Percentiles rank a stretch among this genome's conserved stretches.
Evolutionary conservation across 2,888 invertebrate genomes (phyloP).

Genomic region (Volucella inflata): DNA sequence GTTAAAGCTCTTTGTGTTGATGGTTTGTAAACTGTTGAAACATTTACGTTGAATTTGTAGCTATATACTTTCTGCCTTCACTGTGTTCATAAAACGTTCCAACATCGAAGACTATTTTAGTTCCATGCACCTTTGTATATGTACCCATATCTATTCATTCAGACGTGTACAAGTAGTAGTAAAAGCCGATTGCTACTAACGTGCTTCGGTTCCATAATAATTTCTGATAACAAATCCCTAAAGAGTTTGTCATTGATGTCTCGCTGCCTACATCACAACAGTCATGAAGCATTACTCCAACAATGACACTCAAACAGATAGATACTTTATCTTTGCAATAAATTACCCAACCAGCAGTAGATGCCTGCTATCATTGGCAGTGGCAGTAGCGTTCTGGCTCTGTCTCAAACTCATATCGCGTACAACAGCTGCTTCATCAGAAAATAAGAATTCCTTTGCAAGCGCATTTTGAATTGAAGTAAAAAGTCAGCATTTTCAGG

Average conservation of each 20-base stretch:
- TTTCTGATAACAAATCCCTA: slow-evolving; percentile 72
- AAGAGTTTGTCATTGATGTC: slow-evolving; percentile 72
- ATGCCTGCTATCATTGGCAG: neutral
- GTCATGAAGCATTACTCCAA: slow-evolving; percentile 25
- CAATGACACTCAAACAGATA: slow-evolving; percentile 10
- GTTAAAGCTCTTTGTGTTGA: too few species aligned
- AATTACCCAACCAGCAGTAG: slow-evolving; percentile 34
- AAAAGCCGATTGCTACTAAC: neutral
- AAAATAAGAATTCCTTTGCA: slow-evolving; percentile 46
- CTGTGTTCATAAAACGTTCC: too few species aligned
- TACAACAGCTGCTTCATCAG: slow-evolving; percentile 42
- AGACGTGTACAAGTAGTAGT: too few species aligned
- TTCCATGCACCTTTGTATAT: too few species aligned
- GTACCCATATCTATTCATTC: too few species aligned
- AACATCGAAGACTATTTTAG: too few species aligned
- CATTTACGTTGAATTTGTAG: too few species aligned
- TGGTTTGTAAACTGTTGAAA: too few species aligned
- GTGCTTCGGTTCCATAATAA: slow-evolving; percentile 60
- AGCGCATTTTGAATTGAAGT: slow-evolving; percentile 42
- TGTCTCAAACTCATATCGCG: slow-evolving; percentile 32
- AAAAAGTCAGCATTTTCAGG: slow-evolving; percentile 69
- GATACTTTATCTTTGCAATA: slow-evolving; percentile 50
- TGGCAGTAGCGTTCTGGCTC: slow-evolving; percentile 3
- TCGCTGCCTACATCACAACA: slow-evolving; percentile 48
- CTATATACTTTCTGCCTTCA: too few species aligned